phyloP scores from a whole-genome alignment of 2,113 vertebrate genomes.

The Scartelaos histophorus region DNA sequence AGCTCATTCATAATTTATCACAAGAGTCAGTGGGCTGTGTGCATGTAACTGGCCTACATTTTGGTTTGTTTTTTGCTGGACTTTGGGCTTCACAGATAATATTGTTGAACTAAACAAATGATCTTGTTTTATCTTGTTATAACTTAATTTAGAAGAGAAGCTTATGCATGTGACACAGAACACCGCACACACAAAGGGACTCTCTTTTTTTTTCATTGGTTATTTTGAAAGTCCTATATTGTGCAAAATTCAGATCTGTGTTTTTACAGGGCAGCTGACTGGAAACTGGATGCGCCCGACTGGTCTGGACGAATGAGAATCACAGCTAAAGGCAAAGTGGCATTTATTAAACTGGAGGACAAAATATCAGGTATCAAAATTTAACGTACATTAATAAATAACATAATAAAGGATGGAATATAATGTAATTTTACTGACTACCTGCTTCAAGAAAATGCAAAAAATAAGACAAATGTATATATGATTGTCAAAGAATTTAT shows the following conservation, averaged over 20 bases:
- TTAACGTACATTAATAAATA: neutral
- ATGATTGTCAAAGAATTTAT: no score
- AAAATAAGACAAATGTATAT: no score
- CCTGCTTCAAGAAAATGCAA: no score
- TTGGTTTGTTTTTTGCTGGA: neutral
- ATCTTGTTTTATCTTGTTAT: neutral
- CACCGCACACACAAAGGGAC: neutral
- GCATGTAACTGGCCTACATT: neutral
- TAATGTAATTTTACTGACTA: no score
- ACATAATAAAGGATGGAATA: no score
- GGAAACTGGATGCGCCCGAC: slow-evolving; percentile 93
- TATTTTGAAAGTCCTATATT: neutral
- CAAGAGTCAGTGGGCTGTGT: neutral
- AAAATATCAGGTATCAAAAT: slow-evolving; percentile 84
- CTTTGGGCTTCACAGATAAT: neutral
- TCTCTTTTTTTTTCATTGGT: neutral
- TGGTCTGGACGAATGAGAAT: slow-evolving; percentile 92
- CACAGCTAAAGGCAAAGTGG: slow-evolving; percentile 90
- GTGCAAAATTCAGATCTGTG: neutral
- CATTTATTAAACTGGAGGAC: slow-evolving; percentile 92
- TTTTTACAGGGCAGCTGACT: slow-evolving; percentile 88
- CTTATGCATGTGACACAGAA: neutral
- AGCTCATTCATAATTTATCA: neutral
- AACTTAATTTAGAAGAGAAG: neutral
- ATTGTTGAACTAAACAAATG: neutral